A percentile compares a stretch with the other conserved stretches of the same genome.
Evolutionary conservation across 1,140 invertebrate species (phyloP).

Genomic region (Polypedilum vanderplanki): DNA sequence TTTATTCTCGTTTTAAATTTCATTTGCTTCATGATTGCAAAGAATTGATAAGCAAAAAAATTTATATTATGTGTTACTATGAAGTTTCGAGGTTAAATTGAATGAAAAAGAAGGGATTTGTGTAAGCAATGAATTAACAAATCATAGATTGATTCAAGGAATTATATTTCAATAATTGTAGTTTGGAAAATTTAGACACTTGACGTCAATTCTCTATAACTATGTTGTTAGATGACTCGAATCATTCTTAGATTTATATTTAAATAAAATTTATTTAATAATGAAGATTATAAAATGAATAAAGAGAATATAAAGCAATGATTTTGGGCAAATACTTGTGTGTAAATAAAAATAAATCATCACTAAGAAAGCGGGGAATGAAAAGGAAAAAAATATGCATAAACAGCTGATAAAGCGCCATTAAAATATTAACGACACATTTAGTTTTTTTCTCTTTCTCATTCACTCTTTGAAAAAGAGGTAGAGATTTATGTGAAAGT

Average conservation of each 20-base stretch:
- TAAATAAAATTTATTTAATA: too few species aligned
- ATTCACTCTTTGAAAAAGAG: neutral
- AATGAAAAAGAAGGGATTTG: neutral
- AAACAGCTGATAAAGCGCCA: conserved; percentile 16
- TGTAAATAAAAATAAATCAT: neutral
- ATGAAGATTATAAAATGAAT: too few species aligned
- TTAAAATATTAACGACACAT: conserved; percentile 27
- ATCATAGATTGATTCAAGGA: too few species aligned
- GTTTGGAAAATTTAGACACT: too few species aligned
- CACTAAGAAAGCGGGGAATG: neutral
- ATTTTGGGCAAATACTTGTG: too few species aligned
- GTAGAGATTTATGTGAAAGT: conserved; percentile 1
- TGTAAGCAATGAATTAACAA: neutral
- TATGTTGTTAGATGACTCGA: too few species aligned
- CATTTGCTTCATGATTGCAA: neutral
- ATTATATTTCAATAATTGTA: too few species aligned
- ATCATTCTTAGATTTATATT: too few species aligned
- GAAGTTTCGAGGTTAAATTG: neutral
- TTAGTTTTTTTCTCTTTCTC: neutral
- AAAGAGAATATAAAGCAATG: too few species aligned
- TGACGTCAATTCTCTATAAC: too few species aligned
- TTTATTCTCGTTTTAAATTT: neutral
- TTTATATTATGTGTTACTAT: neutral
- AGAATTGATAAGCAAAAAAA: neutral
- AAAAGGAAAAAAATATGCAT: neutral